These are phyloP conservation scores for Diglossa cyanea DNA, from an alignment of 2,797 vertebrate genomes.

Conservation along the genomic window DNA sequence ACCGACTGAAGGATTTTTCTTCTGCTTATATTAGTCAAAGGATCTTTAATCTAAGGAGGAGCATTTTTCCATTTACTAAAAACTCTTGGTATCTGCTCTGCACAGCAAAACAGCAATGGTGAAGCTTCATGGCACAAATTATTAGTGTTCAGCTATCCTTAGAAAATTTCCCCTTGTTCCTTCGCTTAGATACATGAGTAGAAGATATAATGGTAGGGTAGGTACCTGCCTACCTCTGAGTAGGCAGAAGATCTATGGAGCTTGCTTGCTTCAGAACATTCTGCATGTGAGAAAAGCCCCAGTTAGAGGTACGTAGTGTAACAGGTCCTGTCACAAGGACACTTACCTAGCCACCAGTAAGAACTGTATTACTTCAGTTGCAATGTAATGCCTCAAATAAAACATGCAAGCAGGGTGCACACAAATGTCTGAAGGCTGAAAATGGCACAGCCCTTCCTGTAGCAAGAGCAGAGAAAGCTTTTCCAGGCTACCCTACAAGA, in stretches of 20 bases:
- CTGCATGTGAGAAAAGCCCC: not conserved
- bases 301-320: not conserved
- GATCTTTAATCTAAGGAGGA: not conserved
- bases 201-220: not conserved
- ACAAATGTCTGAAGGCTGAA: not conserved
- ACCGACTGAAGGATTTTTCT: not conserved
- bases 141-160: not conserved
- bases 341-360: not conserved
- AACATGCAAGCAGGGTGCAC: not conserved
- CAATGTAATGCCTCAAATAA: not conserved
- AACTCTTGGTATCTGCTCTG: not conserved
- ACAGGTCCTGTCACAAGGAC: not conserved
- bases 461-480: not conserved
- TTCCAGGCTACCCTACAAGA: not conserved
- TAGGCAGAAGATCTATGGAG: not conserved
- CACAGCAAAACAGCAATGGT: not conserved
- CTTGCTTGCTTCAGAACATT: not conserved
- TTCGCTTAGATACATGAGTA: not conserved
- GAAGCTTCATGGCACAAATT: not conserved
- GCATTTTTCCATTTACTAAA: not conserved
- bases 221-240: not conserved
- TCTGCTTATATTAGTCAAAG: not conserved
- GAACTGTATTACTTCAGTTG: not conserved
- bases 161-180: not conserved
- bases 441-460: rapidly evolving